A percentile compares a stretch with the other conserved stretches of the same genome.
Conservation (phyloP, 1,140 invertebrate genomes). For the Hesperophylax magnus region DNA sequence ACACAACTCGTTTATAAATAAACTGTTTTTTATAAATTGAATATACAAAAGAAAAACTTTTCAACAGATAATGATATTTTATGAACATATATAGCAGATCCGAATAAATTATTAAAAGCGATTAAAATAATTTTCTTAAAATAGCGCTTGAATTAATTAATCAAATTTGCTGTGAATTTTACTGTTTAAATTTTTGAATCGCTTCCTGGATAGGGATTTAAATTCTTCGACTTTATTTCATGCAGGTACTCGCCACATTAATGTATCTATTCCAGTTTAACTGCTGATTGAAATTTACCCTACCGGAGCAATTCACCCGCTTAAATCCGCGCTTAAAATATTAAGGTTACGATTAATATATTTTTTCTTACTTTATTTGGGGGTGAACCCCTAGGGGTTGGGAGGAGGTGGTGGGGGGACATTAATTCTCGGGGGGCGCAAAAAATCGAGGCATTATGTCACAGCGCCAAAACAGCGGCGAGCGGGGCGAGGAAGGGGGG, state of each 20-base stretch:
- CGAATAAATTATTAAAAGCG: neutral
- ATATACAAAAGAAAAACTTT: too few species aligned
- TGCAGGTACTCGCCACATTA: neutral
- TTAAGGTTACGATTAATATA: conserved; percentile 23
- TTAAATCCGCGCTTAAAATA: conserved; percentile 26
- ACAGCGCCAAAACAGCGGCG: conserved; percentile 52
- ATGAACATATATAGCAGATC: neutral
- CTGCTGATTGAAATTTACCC: conserved; percentile 23
- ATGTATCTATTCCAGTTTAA: conserved; percentile 8
- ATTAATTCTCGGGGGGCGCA: conserved; percentile 40
- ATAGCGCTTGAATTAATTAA: too few species aligned
- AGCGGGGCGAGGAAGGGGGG: conserved; percentile 62
- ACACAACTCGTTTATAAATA: too few species aligned
- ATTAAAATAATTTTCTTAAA: too few species aligned
- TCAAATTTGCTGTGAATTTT: too few species aligned
- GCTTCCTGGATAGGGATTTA: neutral
- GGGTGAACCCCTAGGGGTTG: neutral
- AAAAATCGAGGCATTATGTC: conserved; percentile 61
- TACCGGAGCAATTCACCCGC: conserved; percentile 2
- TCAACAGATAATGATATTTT: neutral
- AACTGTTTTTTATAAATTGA: too few species aligned
- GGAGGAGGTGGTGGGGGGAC: neutral
- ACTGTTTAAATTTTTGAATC: too few species aligned
- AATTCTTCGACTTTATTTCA: neutral
- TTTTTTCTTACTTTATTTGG: conserved; percentile 22